These are phyloP conservation scores for Pinctada fucata DNA, from an alignment of 2,888 invertebrate genomes.

Conservation along the genomic window DNA sequence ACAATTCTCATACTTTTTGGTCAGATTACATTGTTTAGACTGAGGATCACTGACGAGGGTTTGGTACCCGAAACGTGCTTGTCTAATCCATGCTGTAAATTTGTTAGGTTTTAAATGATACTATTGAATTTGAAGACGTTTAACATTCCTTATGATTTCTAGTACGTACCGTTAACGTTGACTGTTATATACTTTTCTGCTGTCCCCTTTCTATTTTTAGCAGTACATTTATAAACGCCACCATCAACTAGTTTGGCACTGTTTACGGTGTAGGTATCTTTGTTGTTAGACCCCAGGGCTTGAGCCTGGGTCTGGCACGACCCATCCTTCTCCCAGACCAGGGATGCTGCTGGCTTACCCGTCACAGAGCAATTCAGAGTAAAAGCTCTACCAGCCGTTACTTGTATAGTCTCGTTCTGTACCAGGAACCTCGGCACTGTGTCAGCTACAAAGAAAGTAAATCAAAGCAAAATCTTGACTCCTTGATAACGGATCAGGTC, in stretches of 20 bases:
- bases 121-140: no score
- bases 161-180: conserved; percentile 14
- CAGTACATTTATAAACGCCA: conserved; percentile 18
- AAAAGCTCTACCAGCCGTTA: neutral
- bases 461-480: neutral
- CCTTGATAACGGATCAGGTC: no score
- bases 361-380: conserved; percentile 1
- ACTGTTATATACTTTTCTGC: conserved; percentile 3
- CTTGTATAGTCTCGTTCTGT: neutral
- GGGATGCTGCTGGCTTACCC: neutral
- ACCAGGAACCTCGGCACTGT: conserved; percentile 3
- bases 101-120: no score
- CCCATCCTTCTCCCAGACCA: conserved; percentile 11
- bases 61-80: no score
- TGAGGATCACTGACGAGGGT: no score
- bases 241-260: conserved; percentile 1
- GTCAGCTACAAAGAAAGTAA: neutral
- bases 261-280: neutral
- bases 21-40: no score
- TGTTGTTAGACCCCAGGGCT: neutral
- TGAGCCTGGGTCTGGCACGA: neutral
- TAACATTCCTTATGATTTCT: no score
- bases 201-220: conserved; percentile 3
- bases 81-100: no score
- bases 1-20: no score